Evolutionary conservation across 1,140 invertebrate genomes (phyloP).

Genomic region (Cyclargus thomasi): DNA sequence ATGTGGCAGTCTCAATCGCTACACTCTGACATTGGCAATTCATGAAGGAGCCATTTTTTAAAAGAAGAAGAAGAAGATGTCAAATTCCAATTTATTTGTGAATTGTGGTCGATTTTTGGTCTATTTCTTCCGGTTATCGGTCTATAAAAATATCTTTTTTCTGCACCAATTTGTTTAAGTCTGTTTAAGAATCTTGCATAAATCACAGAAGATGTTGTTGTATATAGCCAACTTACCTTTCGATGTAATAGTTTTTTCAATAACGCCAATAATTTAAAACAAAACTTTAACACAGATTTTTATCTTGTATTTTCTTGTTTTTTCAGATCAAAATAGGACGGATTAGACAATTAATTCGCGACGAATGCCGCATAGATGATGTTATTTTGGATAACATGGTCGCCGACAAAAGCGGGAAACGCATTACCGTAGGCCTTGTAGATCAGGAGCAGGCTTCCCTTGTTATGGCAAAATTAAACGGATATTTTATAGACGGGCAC

Average conservation of each 20-base stretch:
- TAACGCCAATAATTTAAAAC: no score
- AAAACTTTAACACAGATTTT: no score
- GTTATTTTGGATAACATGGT: slow-evolving; percentile 51
- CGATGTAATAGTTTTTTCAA: not conserved
- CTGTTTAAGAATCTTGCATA: not conserved
- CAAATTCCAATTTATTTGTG: no score
- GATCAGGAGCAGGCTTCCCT: slow-evolving; percentile 43
- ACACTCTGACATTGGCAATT: no score
- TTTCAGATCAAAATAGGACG: slow-evolving; percentile 39
- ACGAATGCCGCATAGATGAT: slow-evolving; percentile 39
- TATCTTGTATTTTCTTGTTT: not conserved
- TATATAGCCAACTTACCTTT: not conserved
- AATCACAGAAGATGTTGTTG: not conserved
- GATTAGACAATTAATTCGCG: slow-evolving; percentile 38
- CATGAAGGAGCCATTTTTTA: no score
- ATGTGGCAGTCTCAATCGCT: no score
- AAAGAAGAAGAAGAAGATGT: no score
- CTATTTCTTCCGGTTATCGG: no score
- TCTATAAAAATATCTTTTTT: no score
- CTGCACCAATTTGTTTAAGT: no score
- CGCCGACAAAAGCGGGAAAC: slow-evolving; percentile 32
- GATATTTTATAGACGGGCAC: slow-evolving; percentile 29
- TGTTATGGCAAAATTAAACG: slow-evolving; percentile 41
- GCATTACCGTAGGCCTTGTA: slow-evolving; percentile 46
- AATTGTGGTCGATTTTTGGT: no score